These are phyloP conservation scores for Acromyrmex charruanus DNA, from an alignment of 1,140 invertebrate genomes.

Conservation along the genomic window DNA sequence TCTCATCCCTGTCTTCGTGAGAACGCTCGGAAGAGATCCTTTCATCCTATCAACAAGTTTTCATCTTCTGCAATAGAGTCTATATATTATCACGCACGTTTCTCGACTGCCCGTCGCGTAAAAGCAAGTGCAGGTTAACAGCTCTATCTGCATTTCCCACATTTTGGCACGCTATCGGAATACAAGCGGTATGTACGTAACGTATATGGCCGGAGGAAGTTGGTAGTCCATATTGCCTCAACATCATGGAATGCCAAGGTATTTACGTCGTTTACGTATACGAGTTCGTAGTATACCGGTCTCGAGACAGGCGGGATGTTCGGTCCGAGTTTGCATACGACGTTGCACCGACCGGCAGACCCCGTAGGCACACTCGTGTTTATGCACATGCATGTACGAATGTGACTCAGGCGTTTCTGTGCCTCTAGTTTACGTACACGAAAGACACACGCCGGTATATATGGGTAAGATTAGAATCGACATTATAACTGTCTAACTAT, in stretches of 20 bases:
- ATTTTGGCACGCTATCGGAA: slow-evolving; percentile 36
- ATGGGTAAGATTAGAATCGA: slow-evolving; percentile 27
- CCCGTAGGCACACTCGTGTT: background rate
- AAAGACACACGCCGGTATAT: slow-evolving; percentile 11
- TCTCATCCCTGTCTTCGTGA: background rate
- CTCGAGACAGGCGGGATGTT: slow-evolving; percentile 44
- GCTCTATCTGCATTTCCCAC: slow-evolving; percentile 42
- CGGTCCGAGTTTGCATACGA: slow-evolving; percentile 18
- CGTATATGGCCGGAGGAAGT: slow-evolving; percentile 26
- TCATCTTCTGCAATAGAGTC: background rate
- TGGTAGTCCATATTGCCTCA: slow-evolving; percentile 23
- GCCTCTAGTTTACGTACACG: slow-evolving; percentile 1
- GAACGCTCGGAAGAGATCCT: background rate
- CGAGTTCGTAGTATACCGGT: background rate
- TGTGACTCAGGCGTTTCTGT: background rate
- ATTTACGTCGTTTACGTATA: slow-evolving; percentile 54
- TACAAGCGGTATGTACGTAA: slow-evolving; percentile 28
- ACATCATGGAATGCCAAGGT: slow-evolving; percentile 50
- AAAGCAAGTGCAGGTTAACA: background rate
- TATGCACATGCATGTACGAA: slow-evolving; percentile 10
- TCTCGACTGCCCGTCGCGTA: background rate
- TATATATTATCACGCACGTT: background rate
- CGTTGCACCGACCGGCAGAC: background rate
- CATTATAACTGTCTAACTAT: slow-evolving; percentile 3
- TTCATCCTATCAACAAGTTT: background rate